These are phyloP conservation scores for Marcusenius ussheri DNA, from an alignment of 2,113 vertebrate species.

Conservation along the genomic window DNA sequence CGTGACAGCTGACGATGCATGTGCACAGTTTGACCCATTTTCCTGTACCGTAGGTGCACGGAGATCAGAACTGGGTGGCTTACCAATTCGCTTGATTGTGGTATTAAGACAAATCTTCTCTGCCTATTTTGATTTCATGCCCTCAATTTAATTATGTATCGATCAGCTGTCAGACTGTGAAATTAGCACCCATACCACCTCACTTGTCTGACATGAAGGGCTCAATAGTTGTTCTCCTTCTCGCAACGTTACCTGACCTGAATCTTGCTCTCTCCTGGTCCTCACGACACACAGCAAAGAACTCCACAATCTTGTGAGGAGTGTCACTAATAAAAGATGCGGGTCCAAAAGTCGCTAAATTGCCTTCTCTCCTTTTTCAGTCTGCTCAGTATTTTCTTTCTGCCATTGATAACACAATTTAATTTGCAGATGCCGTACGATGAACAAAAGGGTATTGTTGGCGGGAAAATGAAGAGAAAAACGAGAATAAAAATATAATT, in stretches of 20 bases:
- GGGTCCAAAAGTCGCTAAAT: background rate
- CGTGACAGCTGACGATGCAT: background rate
- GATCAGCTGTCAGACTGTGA: background rate
- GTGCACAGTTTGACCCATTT: too few species aligned
- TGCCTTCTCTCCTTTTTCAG: background rate
- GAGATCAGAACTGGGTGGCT: background rate
- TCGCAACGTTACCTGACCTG: background rate
- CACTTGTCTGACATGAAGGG: background rate
- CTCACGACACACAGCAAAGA: background rate
- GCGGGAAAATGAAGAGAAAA: background rate
- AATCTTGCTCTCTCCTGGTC: background rate
- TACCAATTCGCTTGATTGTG: background rate
- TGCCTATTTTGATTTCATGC: background rate
- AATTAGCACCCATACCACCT: background rate
- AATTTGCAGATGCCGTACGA: background rate
- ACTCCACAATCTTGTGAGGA: background rate
- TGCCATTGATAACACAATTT: background rate
- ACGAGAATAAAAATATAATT: constrained; percentile 6
- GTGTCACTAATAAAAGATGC: background rate
- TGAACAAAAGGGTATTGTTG: constrained; percentile 8
- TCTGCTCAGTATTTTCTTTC: background rate
- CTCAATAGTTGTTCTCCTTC: background rate
- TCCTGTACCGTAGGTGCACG: background rate
- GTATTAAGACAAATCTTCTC: background rate
- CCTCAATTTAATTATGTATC: constrained; percentile 14